Conservation (phyloP, 2,888 invertebrate species). For the Aleiodes leptofemur region DNA sequence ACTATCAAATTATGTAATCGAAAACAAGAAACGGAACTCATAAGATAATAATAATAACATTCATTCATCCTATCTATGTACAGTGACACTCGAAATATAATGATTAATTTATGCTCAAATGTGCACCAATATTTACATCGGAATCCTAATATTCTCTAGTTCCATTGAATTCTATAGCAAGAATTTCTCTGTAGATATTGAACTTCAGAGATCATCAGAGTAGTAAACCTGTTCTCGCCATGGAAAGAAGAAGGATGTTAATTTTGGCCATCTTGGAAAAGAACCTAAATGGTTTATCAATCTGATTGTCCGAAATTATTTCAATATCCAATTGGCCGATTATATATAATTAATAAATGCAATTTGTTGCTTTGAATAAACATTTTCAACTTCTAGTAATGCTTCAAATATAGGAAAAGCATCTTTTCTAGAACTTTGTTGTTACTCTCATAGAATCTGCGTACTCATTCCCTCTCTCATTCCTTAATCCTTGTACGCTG, state of each 20-base stretch:
- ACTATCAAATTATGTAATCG: neutral
- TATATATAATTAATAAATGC: too few species aligned
- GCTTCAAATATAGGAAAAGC: neutral
- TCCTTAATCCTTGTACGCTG: constrained; percentile 79
- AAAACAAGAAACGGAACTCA: neutral
- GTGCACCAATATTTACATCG: constrained; percentile 22
- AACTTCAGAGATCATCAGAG: too few species aligned
- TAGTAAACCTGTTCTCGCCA: too few species aligned
- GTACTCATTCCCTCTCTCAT: constrained; percentile 59
- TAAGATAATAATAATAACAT: constrained; percentile 15
- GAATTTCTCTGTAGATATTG: too few species aligned
- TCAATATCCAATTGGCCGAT: too few species aligned
- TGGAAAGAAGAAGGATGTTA: too few species aligned
- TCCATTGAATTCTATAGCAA: too few species aligned
- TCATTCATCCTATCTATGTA: constrained; percentile 21
- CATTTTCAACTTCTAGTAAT: too few species aligned
- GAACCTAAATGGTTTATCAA: too few species aligned
- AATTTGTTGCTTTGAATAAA: too few species aligned
- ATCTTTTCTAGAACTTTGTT: constrained; percentile 52
- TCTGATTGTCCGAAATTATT: too few species aligned
- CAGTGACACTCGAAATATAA: constrained; percentile 19
- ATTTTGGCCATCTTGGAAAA: too few species aligned
- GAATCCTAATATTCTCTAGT: neutral
- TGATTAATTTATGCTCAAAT: constrained; percentile 29
- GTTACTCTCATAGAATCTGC: constrained; percentile 59